Conservation (phyloP, 2,113 vertebrate species). For the Corydoras sp. region DNA sequence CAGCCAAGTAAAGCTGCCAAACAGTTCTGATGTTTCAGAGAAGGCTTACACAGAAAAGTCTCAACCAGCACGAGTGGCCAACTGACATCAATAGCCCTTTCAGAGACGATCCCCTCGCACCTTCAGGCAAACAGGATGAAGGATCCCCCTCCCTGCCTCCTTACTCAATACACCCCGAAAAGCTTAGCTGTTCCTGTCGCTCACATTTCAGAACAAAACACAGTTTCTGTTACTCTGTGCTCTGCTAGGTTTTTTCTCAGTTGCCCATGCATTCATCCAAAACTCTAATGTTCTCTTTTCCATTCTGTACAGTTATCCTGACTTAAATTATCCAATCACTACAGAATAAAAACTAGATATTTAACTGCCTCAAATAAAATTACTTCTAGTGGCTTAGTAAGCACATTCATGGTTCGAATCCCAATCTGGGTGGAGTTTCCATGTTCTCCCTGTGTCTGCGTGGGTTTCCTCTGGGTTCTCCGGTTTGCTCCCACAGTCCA, state of each 20-base stretch:
- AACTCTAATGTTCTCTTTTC: background rate
- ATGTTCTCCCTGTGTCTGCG: too few relatives aligned
- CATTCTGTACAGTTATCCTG: background rate
- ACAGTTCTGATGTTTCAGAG: background rate
- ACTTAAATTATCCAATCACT: background rate
- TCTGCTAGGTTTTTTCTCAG: constrained; percentile 42
- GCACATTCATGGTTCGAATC: too few relatives aligned
- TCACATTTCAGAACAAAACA: constrained; percentile 62
- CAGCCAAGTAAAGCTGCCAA: background rate
- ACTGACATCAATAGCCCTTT: constrained; percentile 23
- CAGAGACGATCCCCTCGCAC: constrained; percentile 8
- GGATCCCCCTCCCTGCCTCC: constrained; percentile 3
- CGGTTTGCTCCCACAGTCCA: too few relatives aligned
- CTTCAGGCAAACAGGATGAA: background rate
- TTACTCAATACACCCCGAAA: constrained; percentile 50
- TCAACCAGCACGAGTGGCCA: constrained; percentile 3
- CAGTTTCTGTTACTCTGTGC: constrained; percentile 38
- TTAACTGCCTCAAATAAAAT: too few relatives aligned
- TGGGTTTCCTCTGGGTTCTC: too few relatives aligned
- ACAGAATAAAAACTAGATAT: background rate
- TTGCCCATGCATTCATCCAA: background rate
- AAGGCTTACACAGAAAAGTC: background rate
- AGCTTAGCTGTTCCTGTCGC: constrained; percentile 49
- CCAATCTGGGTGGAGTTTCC: too few relatives aligned
- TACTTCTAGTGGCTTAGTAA: too few relatives aligned